phyloP scores from a whole-genome alignment of 1,140 invertebrate genomes.

The Drosophila santomea region DNA sequence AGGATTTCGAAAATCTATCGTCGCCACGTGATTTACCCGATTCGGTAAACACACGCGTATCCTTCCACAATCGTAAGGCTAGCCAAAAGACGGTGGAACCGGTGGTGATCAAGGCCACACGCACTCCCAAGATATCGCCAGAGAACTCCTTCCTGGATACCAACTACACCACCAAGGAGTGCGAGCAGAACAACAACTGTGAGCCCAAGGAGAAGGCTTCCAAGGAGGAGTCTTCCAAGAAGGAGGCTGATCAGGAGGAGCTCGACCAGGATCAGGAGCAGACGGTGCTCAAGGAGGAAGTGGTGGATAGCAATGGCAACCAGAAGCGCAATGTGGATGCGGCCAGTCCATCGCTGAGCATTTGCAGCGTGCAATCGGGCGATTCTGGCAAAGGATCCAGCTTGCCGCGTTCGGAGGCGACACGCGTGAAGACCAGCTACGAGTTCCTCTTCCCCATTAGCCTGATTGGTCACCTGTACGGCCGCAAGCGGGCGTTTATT shows the following conservation, averaged over 20 bases:
- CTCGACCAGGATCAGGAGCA: background rate
- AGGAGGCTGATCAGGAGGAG: constrained; percentile 1
- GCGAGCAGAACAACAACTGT: constrained; percentile 78
- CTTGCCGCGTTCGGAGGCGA: constrained; percentile 78
- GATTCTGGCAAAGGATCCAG: constrained; percentile 84
- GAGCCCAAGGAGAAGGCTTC: constrained; percentile 36
- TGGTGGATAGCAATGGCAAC: constrained; percentile 51
- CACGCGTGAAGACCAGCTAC: constrained; percentile 85
- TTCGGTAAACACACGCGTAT: constrained; percentile 65
- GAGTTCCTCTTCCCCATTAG: constrained; percentile 93
- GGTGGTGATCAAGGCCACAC: constrained; percentile 79
- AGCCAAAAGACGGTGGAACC: constrained; percentile 69
- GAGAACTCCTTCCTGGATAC: constrained; percentile 83
- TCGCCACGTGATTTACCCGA: constrained; percentile 79
- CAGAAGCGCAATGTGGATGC: constrained; percentile 79
- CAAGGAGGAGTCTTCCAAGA: constrained; percentile 1
- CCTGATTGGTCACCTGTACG: constrained; percentile 94
- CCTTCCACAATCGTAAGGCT: constrained; percentile 64
- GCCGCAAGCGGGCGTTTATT: constrained; percentile 92
- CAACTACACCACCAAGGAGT: constrained; percentile 67
- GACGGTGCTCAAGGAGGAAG: constrained; percentile 9
- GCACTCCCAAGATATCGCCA: constrained; percentile 82
- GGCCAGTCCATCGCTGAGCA: constrained; percentile 79
- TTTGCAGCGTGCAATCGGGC: constrained; percentile 81
- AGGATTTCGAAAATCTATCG: constrained; percentile 77